Conservation (phyloP, 64 coral and sea anemone species). For the Montipora cactus region DNA sequence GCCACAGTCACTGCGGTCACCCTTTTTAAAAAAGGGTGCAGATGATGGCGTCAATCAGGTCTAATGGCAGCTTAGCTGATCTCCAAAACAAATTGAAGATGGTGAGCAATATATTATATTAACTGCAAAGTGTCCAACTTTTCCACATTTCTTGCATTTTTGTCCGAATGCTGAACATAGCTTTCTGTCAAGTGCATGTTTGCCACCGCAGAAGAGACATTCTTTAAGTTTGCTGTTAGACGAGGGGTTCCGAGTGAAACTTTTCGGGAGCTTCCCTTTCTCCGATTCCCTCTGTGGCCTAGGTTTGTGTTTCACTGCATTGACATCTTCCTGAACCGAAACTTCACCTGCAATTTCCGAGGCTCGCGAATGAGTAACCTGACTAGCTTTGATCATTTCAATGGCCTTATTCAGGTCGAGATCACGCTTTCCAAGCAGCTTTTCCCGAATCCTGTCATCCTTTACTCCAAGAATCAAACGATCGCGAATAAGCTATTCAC, state of each 20-base stretch:
- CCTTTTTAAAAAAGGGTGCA: no score
- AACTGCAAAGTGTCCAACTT: constrained; percentile 63
- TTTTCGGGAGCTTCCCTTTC: constrained; percentile 31
- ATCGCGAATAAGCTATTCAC: constrained; percentile 57
- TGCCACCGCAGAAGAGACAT: constrained; percentile 31
- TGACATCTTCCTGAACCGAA: background rate
- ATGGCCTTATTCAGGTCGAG: constrained; percentile 51
- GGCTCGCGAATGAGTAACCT: constrained; percentile 55
- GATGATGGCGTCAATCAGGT: no score
- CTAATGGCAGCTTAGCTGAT: no score
- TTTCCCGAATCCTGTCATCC: constrained; percentile 72
- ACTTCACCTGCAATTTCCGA: constrained; percentile 17
- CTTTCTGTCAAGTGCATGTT: constrained; percentile 50
- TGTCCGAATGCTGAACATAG: constrained; percentile 27
- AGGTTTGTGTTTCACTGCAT: background rate
- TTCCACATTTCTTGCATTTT: constrained; percentile 56
- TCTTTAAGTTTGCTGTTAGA: constrained; percentile 45
- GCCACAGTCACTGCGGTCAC: no score
- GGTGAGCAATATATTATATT: background rate
- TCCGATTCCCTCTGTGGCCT: background rate
- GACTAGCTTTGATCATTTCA: constrained; percentile 55
- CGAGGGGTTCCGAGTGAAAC: constrained; percentile 14
- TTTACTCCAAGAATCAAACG: constrained; percentile 46
- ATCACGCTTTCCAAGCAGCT: constrained; percentile 50
- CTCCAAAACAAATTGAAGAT: no score